Conservation (phyloP, 2,888 invertebrate genomes). For the Candidula unifasciata region DNA sequence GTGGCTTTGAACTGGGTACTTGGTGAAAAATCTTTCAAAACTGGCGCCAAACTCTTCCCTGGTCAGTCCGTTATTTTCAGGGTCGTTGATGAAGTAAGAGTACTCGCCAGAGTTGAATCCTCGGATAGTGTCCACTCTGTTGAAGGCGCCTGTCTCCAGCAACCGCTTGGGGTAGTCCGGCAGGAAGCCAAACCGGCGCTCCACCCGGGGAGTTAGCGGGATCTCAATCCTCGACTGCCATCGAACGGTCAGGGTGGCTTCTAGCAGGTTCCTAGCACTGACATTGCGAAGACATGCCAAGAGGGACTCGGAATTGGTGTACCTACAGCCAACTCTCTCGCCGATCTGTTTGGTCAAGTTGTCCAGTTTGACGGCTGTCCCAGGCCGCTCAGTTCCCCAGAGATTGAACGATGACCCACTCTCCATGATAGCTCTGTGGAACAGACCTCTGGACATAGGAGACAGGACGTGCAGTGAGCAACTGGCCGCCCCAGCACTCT, state of each 20-base stretch:
- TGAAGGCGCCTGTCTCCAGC: constrained; percentile 3
- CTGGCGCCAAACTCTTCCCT: neutral
- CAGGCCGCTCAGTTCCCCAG: constrained; percentile 32
- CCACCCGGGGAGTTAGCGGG: constrained; percentile 22
- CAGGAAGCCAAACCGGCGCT: constrained; percentile 38
- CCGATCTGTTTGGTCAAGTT: constrained; percentile 20
- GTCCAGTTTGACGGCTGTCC: constrained; percentile 6
- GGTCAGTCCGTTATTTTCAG: constrained; percentile 32
- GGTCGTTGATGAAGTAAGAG: constrained; percentile 18
- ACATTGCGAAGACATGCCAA: constrained; percentile 23
- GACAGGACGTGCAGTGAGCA: constrained; percentile 31
- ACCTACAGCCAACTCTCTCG: constrained; percentile 13
- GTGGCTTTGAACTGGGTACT: neutral
- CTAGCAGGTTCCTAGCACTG: neutral
- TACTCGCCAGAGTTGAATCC: constrained; percentile 33
- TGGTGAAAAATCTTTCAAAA: neutral
- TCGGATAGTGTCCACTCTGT: constrained; percentile 33
- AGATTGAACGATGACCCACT: constrained; percentile 29
- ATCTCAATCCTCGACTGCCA: neutral
- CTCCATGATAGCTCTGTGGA: constrained; percentile 42
- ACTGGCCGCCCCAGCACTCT: constrained; percentile 36
- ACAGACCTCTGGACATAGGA: constrained; percentile 29
- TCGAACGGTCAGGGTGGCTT: neutral
- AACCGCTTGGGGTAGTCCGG: constrained; percentile 39
- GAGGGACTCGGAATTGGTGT: neutral